phyloP scores from a whole-genome alignment of 2,888 invertebrate genomes.

The Latrodectus hesperus region DNA sequence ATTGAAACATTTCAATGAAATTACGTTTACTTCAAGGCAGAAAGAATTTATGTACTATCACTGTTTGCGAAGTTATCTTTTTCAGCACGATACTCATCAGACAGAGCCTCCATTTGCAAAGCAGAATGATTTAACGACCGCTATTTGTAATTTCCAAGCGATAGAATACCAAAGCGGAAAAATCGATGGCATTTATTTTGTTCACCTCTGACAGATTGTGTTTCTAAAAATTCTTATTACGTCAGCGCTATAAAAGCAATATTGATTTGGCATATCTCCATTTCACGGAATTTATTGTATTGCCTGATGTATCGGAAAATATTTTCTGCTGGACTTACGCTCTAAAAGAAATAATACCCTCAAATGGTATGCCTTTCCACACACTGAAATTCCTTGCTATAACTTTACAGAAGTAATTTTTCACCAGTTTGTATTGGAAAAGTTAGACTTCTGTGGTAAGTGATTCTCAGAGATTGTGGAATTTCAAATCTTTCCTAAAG shows the following conservation, averaged over 20 bases:
- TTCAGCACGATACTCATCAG: not conserved
- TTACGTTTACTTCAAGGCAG: not conserved
- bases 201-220: constrained; percentile 2
- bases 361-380: too few relatives aligned
- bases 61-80: not conserved
- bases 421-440: too few relatives aligned
- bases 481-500: too few relatives aligned
- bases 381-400: too few relatives aligned
- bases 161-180: not conserved
- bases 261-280: constrained; percentile 11
- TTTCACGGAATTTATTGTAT: constrained; percentile 6
- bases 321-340: not conserved
- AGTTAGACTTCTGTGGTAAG: too few relatives aligned
- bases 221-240: constrained; percentile 4
- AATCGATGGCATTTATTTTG: constrained; percentile 25
- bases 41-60: not conserved
- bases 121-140: constrained; percentile 11
- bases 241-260: constrained; percentile 28
- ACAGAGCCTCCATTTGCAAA: constrained; percentile 2
- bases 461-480: too few relatives aligned
- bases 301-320: constrained; percentile 3
- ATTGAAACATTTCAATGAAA: too few relatives aligned
- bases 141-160: constrained; percentile 31
- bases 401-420: too few relatives aligned
- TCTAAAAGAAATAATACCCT: not conserved